A percentile compares a stretch with the other conserved stretches of the same genome.
Conservation (phyloP, 2,113 vertebrate species). For the Brachypodius melanocephalos region DNA sequence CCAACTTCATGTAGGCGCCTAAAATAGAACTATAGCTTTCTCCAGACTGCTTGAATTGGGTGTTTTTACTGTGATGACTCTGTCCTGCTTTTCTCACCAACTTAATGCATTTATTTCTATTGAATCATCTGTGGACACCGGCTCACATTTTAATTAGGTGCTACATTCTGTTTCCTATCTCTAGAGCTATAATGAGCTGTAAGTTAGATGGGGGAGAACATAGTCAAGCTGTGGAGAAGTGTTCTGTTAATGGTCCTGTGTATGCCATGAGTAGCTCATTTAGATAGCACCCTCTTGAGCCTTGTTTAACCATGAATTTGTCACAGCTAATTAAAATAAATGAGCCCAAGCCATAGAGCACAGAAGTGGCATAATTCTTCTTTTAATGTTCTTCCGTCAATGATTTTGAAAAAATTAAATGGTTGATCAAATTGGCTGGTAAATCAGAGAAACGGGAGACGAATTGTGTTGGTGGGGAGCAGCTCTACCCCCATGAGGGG, state of each 20-base stretch:
- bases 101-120: slow-evolving; percentile 33
- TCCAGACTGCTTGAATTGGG: not conserved
- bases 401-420: slow-evolving; percentile 46
- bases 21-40: not conserved
- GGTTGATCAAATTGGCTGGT: not conserved
- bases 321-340: slow-evolving; percentile 61
- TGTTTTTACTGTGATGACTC: slow-evolving; percentile 1
- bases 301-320: slow-evolving; percentile 56
- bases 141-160: slow-evolving; percentile 58
- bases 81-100: not conserved
- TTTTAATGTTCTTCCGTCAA: slow-evolving; percentile 28
- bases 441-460: not conserved
- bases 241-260: slow-evolving; percentile 21
- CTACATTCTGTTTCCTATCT: slow-evolving; percentile 35
- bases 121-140: slow-evolving; percentile 25
- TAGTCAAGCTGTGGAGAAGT: slow-evolving; percentile 53
- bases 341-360: not conserved
- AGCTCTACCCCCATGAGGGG: fast-evolving
- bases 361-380: slow-evolving; percentile 10
- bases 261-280: slow-evolving; percentile 23
- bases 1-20: not conserved
- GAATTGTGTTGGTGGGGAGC: fast-evolving
- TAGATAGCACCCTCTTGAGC: slow-evolving; percentile 35
- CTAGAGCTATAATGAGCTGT: slow-evolving; percentile 25
- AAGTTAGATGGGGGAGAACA: slow-evolving; percentile 16